Conservation (phyloP, 2,113 vertebrate genomes). For the Nerophis lumbriciformis region DNA sequence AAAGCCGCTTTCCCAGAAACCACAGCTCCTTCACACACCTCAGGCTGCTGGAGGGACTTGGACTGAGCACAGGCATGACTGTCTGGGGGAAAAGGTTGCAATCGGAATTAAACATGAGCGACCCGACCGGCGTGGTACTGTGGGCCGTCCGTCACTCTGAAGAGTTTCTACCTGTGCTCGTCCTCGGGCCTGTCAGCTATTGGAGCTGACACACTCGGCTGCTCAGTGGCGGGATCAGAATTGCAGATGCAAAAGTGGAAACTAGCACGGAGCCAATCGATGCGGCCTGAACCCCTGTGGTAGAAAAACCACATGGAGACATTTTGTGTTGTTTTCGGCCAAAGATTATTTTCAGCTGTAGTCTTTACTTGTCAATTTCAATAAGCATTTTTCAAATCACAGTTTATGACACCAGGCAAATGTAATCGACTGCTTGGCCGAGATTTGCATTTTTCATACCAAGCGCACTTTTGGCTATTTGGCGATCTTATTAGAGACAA, state of each 20-base stretch:
- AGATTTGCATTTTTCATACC: background rate
- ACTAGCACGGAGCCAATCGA: slow-evolving; percentile 38
- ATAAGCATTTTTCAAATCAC: slow-evolving; percentile 25
- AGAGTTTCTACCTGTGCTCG: slow-evolving; percentile 55
- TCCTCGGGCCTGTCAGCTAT: slow-evolving; percentile 67
- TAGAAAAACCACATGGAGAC: slow-evolving; percentile 13
- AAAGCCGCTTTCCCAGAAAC: slow-evolving; percentile 39
- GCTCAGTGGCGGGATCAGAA: slow-evolving; percentile 60
- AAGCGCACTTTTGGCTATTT: slow-evolving; percentile 5
- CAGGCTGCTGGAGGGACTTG: slow-evolving; percentile 36
- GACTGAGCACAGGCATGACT: slow-evolving; percentile 46
- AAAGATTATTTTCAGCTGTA: slow-evolving; percentile 32
- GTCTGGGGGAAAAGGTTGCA: slow-evolving; percentile 46
- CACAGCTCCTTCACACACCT: slow-evolving; percentile 39
- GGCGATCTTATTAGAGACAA: slow-evolving; percentile 10
- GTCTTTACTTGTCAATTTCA: slow-evolving; percentile 28
- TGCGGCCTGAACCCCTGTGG: slow-evolving; percentile 29
- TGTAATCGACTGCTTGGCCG: slow-evolving; percentile 15
- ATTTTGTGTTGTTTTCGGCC: slow-evolving; percentile 4
- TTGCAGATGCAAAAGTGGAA: slow-evolving; percentile 59
- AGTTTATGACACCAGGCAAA: slow-evolving; percentile 20
- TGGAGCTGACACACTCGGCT: slow-evolving; percentile 62
- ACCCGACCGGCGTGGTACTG: slow-evolving; percentile 44
- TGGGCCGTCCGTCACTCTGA: slow-evolving; percentile 57
- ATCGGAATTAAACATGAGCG: slow-evolving; percentile 75